These are phyloP conservation scores for Myocastor coypus DNA, from an alignment of 2,113 vertebrate genomes.

Conservation along the genomic window DNA sequence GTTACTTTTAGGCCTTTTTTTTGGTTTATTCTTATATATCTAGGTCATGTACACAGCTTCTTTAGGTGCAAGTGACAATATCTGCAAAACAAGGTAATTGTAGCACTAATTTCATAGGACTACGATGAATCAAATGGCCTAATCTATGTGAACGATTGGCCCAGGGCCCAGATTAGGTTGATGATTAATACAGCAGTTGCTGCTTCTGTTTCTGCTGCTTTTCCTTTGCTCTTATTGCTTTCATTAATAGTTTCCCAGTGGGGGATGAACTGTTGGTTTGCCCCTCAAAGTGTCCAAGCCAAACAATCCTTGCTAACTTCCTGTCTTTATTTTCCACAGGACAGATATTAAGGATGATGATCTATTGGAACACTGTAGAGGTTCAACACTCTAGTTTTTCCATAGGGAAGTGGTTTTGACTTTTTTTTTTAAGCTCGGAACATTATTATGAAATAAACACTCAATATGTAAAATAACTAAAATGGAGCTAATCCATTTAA, in stretches of 20 bases:
- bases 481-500: slow-evolving; percentile 35
- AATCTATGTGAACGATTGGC: neutral
- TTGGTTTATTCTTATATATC: slow-evolving; percentile 21
- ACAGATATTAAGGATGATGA: neutral
- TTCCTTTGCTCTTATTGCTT: neutral
- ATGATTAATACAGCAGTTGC: neutral
- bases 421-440: slow-evolving; percentile 50
- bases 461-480: slow-evolving; percentile 32
- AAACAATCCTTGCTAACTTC: slow-evolving; percentile 13
- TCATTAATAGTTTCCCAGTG: neutral
- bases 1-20: neutral
- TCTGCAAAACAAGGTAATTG: slow-evolving; percentile 14
- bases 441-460: neutral
- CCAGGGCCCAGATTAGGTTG: neutral
- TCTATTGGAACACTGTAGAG: neutral
- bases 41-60: neutral
- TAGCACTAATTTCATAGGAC: neutral
- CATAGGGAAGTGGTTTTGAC: neutral
- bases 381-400: neutral
- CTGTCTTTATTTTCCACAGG: neutral
- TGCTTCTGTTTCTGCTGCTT: neutral
- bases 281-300: neutral
- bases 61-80: neutral
- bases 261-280: neutral
- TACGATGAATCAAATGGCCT: neutral